Conservation (phyloP, 2,797 vertebrate species). For the Erpetoichthys calabaricus region DNA sequence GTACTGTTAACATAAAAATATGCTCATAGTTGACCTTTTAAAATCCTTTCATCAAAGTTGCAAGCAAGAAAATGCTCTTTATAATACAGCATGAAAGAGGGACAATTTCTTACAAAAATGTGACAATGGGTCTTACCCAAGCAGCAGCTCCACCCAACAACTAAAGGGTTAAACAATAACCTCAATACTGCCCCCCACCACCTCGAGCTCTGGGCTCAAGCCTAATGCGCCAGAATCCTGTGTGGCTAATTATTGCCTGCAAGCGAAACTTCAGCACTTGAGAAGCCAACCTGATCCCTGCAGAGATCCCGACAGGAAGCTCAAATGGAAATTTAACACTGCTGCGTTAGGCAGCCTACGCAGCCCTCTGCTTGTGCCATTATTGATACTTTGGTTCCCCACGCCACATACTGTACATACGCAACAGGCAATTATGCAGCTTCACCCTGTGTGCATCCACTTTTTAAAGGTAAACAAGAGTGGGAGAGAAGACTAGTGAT, state of each 20-base stretch:
- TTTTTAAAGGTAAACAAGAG: slow-evolving; percentile 47
- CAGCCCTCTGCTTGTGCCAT: slow-evolving; percentile 48
- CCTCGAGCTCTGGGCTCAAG: slow-evolving; percentile 34
- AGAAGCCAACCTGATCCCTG: slow-evolving; percentile 32
- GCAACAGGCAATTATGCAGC: slow-evolving; percentile 68
- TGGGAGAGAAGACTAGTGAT: slow-evolving; percentile 16
- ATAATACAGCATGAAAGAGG: no score
- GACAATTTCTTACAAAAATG: no score
- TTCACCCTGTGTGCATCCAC: slow-evolving; percentile 51
- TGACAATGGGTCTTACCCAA: no score
- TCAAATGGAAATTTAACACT: slow-evolving; percentile 39
- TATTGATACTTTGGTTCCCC: slow-evolving; percentile 65
- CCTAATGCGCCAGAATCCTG: slow-evolving; percentile 50
- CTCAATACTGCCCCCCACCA: slow-evolving; percentile 3
- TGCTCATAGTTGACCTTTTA: no score
- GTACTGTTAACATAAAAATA: no score
- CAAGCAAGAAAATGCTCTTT: no score
- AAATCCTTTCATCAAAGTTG: no score
- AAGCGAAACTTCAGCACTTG: slow-evolving; percentile 36
- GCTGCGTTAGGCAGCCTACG: slow-evolving; percentile 43
- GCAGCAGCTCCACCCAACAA: no score
- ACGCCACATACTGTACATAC: slow-evolving; percentile 61
- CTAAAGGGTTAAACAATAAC: neutral
- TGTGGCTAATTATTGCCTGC: slow-evolving; percentile 60
- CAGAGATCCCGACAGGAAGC: slow-evolving; percentile 40